Conservation (phyloP, 2,113 vertebrate species). For the Leptosomus discolor region DNA sequence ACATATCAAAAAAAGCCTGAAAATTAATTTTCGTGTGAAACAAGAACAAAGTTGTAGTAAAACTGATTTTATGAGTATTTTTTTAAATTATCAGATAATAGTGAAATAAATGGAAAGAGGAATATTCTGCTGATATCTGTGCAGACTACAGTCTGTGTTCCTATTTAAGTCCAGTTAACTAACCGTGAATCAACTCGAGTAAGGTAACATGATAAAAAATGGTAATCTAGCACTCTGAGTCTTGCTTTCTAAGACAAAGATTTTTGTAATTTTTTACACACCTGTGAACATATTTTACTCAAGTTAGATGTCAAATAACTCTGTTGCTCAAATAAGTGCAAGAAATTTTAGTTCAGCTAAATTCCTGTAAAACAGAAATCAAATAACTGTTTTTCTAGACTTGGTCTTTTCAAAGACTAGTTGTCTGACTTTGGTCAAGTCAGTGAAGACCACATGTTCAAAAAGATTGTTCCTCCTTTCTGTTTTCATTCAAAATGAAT, state of each 20-base stretch:
- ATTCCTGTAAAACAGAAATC: background rate
- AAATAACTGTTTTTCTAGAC: background rate
- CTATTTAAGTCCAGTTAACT: background rate
- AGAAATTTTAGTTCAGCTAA: background rate
- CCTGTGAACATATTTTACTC: background rate
- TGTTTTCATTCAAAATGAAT: background rate
- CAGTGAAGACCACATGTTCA: background rate
- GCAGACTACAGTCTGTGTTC: background rate
- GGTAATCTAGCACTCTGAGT: background rate
- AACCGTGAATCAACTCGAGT: background rate
- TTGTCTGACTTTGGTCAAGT: background rate
- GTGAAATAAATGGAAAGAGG: background rate
- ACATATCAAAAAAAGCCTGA: background rate
- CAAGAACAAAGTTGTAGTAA: background rate
- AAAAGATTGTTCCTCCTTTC: background rate
- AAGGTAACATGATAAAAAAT: background rate
- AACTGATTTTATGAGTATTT: background rate
- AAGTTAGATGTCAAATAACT: background rate
- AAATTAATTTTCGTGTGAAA: background rate
- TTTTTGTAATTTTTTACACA: background rate
- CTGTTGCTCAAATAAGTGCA: background rate
- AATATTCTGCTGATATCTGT: background rate
- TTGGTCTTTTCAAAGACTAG: background rate
- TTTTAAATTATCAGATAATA: background rate
- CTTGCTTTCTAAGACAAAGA: background rate